These are phyloP conservation scores for Aphidius gifuensis DNA, from an alignment of 1,140 invertebrate species.

Conservation along the genomic window DNA sequence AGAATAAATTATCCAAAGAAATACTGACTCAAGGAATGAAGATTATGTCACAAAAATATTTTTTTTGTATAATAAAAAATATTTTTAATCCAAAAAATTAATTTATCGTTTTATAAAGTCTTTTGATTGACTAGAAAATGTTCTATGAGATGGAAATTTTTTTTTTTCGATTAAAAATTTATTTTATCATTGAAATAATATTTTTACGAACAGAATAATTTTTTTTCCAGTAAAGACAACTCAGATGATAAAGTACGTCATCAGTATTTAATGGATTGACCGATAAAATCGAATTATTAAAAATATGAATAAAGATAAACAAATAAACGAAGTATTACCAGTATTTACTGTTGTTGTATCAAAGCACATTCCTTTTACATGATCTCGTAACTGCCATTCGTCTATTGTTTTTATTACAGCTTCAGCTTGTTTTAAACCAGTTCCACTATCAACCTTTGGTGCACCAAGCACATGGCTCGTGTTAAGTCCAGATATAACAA, in stretches of 20 bases:
- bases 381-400: slow-evolving; percentile 21
- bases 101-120: no score
- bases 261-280: no score
- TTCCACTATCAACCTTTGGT: slow-evolving; percentile 18
- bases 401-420: slow-evolving; percentile 22
- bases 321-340: slow-evolving; percentile 16
- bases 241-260: no score
- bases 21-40: no score
- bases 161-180: no score
- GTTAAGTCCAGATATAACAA: slow-evolving; percentile 19
- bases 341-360: slow-evolving; percentile 29
- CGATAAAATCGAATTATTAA: not conserved
- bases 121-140: no score
- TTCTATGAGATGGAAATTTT: no score
- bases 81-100: no score
- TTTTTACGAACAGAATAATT: not conserved
- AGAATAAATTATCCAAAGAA: no score
- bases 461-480: slow-evolving; percentile 24
- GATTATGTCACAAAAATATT: no score
- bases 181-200: not conserved
- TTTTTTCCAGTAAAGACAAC: no score
- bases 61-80: no score
- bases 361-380: slow-evolving; percentile 27
- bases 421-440: slow-evolving; percentile 24
- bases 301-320: not conserved